phyloP scores from a whole-genome alignment of 2,113 vertebrate genomes.

The Jaculus jaculus region DNA sequence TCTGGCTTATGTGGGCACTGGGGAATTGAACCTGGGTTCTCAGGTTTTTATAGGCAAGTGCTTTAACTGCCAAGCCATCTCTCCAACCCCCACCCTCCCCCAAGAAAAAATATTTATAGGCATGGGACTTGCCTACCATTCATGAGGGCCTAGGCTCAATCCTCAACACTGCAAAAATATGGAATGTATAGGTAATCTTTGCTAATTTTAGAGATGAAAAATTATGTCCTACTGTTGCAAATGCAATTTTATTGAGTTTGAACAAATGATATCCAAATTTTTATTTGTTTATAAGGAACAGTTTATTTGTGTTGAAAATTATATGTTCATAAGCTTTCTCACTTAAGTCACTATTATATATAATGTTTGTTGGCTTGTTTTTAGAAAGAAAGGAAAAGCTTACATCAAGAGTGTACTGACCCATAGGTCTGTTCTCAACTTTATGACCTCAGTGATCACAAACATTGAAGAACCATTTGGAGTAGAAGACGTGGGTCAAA shows the following conservation, averaged over 20 bases:
- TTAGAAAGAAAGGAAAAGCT: slow-evolving; percentile 62
- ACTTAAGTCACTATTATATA: neutral
- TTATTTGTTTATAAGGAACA: neutral
- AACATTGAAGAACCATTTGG: slow-evolving; percentile 38
- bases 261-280: slow-evolving; percentile 35
- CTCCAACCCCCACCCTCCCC: too few species aligned
- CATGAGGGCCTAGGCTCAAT: neutral
- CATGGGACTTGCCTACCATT: neutral
- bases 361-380: slow-evolving; percentile 40
- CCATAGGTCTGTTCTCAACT: neutral
- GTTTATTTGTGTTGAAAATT: slow-evolving; percentile 37
- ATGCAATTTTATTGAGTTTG: neutral
- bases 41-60: too few species aligned
- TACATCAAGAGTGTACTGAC: slow-evolving; percentile 1
- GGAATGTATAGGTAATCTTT: neutral
- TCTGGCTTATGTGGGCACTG: too few species aligned
- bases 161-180: neutral
- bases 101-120: neutral
- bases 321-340: neutral
- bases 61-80: too few species aligned
- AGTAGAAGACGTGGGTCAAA: neutral
- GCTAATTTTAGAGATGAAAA: slow-evolving; percentile 14
- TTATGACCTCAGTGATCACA: slow-evolving; percentile 38
- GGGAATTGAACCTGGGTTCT: too few species aligned
- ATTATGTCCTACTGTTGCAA: neutral